Base-by-base conservation (phyloP, 2,888 invertebrate species). In the Ophioninae sp. region DNA sequence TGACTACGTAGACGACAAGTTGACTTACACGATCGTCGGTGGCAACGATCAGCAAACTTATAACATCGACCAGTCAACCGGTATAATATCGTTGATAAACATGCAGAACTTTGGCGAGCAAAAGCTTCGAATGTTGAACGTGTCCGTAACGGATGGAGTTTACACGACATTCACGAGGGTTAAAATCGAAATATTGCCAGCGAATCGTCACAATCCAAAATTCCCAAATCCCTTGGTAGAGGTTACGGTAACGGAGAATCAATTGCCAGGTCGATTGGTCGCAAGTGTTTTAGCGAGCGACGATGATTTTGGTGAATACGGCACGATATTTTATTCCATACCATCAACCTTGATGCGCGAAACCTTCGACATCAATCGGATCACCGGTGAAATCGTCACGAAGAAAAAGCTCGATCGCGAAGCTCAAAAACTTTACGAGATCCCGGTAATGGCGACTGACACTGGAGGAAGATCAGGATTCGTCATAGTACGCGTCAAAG, bases 101-200 rank as follows among this genome's bases (percentile, higher is more conserved):
- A 95, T 96, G 91, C 95, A 97, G 84, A 96, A 96, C 90, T 96
- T 96, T 87, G 95, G 95, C 6, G 95, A 96, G 71, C 94, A 94
- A 86, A 94, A 95, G 73, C 93, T 94, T 75, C 95, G 96, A 89
- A 93, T 95, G 82, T 94, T 99, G 82, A 99, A 99, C 94, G 96
- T 99, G 51, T 98, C 98, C 0, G 99, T 98, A 59, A 97, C 97
- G 78, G 99, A 99, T 94, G 99, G 99, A 51, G 97, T 99, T 58
- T 98, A 98, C 93, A 98, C 98, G 8, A 97, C 96, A 86, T 98
- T 97, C 93, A 96, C 98, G 0, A 94, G 97, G 86, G 95, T 97
- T 20, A 96, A 96, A 93, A 96, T 97, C 71, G 95, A 96, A 89
- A 94, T 96, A 85, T 93, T 96, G 81, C 96, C 97, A 9, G 96